A percentile compares a stretch with the other conserved stretches of the same genome.
These are phyloP conservation scores for Pseudochromis fuscus DNA, from an alignment of 2,797 vertebrate genomes.

Conservation along the genomic window DNA sequence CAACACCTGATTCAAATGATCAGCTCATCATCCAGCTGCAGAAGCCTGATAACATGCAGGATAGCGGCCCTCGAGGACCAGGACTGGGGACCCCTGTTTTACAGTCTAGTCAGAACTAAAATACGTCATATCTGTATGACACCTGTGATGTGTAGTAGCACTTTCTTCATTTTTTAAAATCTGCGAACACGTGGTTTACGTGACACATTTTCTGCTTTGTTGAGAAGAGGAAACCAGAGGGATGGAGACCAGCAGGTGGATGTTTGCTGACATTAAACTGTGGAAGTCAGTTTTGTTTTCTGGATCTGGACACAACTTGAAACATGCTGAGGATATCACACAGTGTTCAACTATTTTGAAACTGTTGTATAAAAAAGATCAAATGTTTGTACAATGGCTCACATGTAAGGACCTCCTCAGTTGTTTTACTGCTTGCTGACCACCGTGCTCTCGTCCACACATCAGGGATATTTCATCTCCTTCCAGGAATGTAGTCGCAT, in stretches of 20 bases:
- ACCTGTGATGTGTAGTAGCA: background rate
- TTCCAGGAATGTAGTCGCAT: conserved; percentile 75
- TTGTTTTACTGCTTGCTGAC: too few species aligned
- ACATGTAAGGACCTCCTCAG: background rate
- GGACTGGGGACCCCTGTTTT: too few species aligned
- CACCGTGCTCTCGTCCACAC: conserved; percentile 2
- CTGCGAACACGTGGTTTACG: background rate
- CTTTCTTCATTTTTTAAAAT: background rate
- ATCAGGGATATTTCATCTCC: conserved; percentile 37
- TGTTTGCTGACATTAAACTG: conserved; percentile 7
- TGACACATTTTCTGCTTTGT: background rate
- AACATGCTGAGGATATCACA: too few species aligned
- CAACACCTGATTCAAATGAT: too few species aligned
- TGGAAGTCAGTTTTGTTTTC: too few species aligned
- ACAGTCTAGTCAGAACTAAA: background rate
- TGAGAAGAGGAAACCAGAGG: background rate
- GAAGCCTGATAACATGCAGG: too few species aligned
- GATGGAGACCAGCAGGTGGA: conserved; percentile 2
- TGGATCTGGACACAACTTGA: too few species aligned
- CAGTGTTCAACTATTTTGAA: too few species aligned
- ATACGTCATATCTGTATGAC: background rate
- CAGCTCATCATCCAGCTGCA: too few species aligned
- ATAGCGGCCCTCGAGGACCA: too few species aligned
- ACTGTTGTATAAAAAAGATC: too few species aligned
- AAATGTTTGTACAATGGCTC: background rate